Base-by-base conservation (phyloP, 2,113 vertebrate species). In the Kryptolebias marmoratus region DNA sequence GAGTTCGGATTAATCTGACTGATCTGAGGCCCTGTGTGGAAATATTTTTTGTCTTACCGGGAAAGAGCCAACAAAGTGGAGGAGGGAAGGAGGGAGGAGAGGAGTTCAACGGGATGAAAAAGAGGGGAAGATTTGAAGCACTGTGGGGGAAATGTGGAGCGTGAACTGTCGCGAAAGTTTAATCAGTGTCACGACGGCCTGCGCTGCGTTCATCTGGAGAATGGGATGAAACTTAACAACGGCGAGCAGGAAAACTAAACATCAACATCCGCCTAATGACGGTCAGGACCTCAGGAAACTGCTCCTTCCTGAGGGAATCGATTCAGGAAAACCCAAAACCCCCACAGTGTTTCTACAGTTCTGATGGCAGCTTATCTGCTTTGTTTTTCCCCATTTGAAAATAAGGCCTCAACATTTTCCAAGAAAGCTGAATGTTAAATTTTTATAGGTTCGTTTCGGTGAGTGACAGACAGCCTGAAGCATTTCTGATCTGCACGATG, bases 191-290 rank as follows among this genome's bases (percentile, higher is more conserved):
- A 42, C 3, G 32, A 36, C 32, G 7, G 32, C 39, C 10, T 3
- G 39, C 76, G 79, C 85, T 72, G 67, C 59, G 68, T 78, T 52
- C 53, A 80, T 85, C 77, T 81, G 14, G 32, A 85, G 67, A 87
- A 82, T 42, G 70, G 55, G 72, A 61, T 56, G 9, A 4, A 70
- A 71, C 82, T 81, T 81, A 71, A 79, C 80, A 75, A 67, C 44
- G 58, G 61, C 1, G 59, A 64, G 64, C 71, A 64, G 71, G 71
- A 87, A 84, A 88, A 61, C 58, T 74, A 87, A 91, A 88, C 81
- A 87, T 82, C 80, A 88, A 92, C 89, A 90, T 91, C 87, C 86
- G 77, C 64, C 68, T 54, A 61, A 76, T 36, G 11, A 58, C 50
- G 78, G 53, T 58, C 58, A 66, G 56, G 71, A 80, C 78, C 60